Conservation (phyloP, 2,888 invertebrate genomes). For the Cantharis lateralis region DNA sequence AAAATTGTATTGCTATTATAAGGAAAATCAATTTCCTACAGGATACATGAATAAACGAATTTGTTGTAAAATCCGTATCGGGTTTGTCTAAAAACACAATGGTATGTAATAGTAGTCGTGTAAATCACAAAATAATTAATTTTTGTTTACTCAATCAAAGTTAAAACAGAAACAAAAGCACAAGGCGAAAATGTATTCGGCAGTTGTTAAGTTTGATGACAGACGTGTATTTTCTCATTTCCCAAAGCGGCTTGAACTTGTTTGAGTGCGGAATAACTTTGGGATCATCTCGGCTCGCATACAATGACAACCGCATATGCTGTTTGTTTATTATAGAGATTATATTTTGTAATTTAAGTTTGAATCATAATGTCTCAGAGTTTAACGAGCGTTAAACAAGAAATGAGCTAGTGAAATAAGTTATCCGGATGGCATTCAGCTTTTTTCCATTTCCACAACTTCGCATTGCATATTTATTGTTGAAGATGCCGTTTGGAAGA, state of each 20-base stretch:
- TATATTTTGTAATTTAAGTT: constrained; percentile 41
- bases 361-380: constrained; percentile 35
- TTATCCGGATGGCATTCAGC: constrained; percentile 6
- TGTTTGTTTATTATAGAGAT: constrained; percentile 40
- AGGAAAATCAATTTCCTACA: background rate
- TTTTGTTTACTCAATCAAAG: constrained; percentile 8
- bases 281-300: constrained; percentile 33
- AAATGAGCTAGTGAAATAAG: constrained; percentile 14
- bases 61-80: background rate
- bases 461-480: background rate
- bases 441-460: constrained; percentile 13
- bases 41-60: background rate
- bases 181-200: constrained; percentile 24
- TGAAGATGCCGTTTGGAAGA: background rate
- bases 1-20: background rate
- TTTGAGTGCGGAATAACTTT: constrained; percentile 33
- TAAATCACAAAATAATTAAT: constrained; percentile 10
- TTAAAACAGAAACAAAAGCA: constrained; percentile 7
- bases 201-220: constrained; percentile 29
- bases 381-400: constrained; percentile 29
- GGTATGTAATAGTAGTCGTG: background rate
- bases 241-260: constrained; percentile 30
- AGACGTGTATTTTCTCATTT: constrained; percentile 31
- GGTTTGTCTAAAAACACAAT: background rate
- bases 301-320: constrained; percentile 37